Evolutionary conservation across 2,113 vertebrate species (phyloP).

Genomic region (Capreolus pygargus): DNA sequence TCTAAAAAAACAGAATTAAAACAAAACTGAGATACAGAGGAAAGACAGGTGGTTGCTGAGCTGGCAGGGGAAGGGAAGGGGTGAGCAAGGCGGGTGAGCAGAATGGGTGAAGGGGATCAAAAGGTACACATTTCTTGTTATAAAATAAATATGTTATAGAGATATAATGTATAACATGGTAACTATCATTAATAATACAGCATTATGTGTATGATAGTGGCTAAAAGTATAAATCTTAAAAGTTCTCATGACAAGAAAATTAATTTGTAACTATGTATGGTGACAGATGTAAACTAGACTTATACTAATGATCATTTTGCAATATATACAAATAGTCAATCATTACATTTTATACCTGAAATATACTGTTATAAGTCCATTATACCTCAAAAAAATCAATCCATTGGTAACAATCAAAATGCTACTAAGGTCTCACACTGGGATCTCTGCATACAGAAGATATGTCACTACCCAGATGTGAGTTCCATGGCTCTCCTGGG

Average conservation of each 20-base stretch:
- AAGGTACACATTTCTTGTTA: background rate
- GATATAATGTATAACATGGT: background rate
- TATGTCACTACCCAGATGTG: background rate
- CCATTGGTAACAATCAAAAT: background rate
- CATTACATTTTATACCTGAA: background rate
- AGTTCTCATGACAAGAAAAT: background rate
- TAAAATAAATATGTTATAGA: background rate
- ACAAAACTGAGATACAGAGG: background rate
- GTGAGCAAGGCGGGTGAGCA: background rate
- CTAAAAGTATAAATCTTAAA: background rate
- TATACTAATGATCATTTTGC: background rate
- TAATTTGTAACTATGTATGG: background rate
- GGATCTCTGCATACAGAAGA: background rate
- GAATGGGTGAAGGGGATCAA: background rate
- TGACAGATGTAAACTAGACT: background rate
- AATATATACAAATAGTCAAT: background rate
- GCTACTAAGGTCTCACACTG: background rate
- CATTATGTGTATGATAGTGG: background rate
- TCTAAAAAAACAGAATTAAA: background rate
- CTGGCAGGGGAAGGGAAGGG: background rate
- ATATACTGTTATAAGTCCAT: background rate
- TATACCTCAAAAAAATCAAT: background rate
- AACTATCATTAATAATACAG: background rate
- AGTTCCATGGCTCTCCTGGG: background rate
- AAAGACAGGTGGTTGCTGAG: background rate